phyloP scores from a whole-genome alignment of 2,797 vertebrate species.

The Sciurus vulgaris region DNA sequence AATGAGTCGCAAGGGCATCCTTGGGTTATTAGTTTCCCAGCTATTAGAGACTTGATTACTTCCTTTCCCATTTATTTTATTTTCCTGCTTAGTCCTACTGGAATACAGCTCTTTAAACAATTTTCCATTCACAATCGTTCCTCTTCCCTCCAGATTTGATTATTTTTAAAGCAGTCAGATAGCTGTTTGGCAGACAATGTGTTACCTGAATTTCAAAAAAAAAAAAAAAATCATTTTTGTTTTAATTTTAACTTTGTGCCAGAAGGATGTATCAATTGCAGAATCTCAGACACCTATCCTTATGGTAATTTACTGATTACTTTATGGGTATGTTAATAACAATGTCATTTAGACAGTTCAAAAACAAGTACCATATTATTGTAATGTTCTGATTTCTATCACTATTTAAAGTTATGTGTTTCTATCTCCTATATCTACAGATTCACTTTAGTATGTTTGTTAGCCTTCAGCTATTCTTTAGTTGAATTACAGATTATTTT shows the following conservation, averaged over 20 bases:
- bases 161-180: conserved; percentile 59
- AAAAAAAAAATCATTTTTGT: not conserved
- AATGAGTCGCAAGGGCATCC: conserved; percentile 76
- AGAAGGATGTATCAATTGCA: not conserved
- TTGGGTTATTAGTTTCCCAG: conserved; percentile 77
- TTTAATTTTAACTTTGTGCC: not conserved
- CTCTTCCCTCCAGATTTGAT: conserved; percentile 28
- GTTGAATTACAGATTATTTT: not conserved
- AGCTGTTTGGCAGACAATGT: not conserved
- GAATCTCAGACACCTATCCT: not conserved
- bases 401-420: not conserved
- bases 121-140: conserved; percentile 41
- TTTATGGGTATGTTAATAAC: not conserved
- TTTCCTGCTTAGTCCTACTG: conserved; percentile 63
- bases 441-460: not conserved
- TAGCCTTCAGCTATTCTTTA: not conserved
- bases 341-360: not conserved
- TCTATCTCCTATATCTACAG: not conserved
- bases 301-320: not conserved
- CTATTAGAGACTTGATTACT: conserved; percentile 80
- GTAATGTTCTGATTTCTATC: not conserved
- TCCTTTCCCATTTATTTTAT: conserved; percentile 80
- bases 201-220: not conserved
- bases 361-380: not conserved
- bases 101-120: conserved; percentile 63